A percentile compares a stretch with the other conserved stretches of the same genome.
These are phyloP conservation scores for Drosophila grimshawi DNA, from an alignment of 1,140 invertebrate genomes.

Conservation along the genomic window DNA sequence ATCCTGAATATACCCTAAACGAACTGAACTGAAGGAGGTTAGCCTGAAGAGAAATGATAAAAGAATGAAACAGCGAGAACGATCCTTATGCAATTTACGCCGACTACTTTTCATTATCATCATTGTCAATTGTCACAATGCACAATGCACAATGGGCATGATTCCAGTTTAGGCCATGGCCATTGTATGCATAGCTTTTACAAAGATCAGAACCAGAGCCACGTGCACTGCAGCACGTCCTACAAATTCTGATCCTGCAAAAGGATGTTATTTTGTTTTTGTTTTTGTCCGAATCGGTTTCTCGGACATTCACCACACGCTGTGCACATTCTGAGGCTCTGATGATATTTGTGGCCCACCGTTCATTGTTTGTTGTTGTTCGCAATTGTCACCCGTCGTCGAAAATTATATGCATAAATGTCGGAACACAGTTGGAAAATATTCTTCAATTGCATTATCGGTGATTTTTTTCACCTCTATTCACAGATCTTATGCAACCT, in stretches of 20 bases:
- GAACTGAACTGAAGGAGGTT: not conserved
- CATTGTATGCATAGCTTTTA: conserved; percentile 29
- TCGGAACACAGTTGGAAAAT: conserved; percentile 47
- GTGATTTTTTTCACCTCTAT: not conserved
- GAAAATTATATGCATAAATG: conserved; percentile 74
- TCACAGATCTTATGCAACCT: conserved; percentile 53
- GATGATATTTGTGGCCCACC: conserved; percentile 33
- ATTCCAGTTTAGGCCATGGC: conserved; percentile 30
- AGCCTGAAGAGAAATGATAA: conserved; percentile 17
- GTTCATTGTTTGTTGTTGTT: conserved; percentile 30
- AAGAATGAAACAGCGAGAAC: conserved; percentile 23
- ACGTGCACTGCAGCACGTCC: conserved; percentile 52
- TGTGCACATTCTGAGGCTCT: conserved; percentile 23
- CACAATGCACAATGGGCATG: conserved; percentile 47
- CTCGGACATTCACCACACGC: conserved; percentile 72
- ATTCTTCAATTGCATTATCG: not conserved
- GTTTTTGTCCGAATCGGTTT: conserved; percentile 61
- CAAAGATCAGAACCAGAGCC: conserved; percentile 17
- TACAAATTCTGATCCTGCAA: conserved; percentile 22
- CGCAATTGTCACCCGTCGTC: conserved; percentile 19
- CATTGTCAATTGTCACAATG: conserved; percentile 37
- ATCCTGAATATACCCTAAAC: no score
- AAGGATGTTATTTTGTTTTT: conserved; percentile 38
- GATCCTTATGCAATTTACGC: conserved; percentile 75
- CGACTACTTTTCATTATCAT: conserved; percentile 72